Percentiles rank a stretch among this genome's conserved stretches.
phyloP scores from a whole-genome alignment of 1,140 invertebrate species.

The Matsumurasca onukii region DNA sequence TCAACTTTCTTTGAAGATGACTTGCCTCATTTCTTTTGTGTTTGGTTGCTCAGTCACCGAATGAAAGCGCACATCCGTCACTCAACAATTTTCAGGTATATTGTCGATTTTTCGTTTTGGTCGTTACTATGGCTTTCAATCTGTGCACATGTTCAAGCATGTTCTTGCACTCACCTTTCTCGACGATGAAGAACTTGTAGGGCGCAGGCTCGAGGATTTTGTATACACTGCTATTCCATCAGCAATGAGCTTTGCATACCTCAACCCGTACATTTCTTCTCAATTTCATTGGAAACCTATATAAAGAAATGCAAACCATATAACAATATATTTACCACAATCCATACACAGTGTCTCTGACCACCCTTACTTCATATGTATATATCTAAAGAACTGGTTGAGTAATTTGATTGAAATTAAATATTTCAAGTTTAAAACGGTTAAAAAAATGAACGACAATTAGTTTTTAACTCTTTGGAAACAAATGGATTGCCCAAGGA shows the following conservation, averaged over 20 bases:
- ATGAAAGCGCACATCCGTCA: background rate
- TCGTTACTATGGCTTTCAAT: conserved; percentile 30
- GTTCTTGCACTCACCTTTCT: conserved; percentile 36
- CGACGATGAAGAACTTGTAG: conserved; percentile 52
- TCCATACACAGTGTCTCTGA: no score
- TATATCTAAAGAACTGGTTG: no score
- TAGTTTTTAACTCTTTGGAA: no score
- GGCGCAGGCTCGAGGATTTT: conserved; percentile 37
- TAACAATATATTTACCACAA: no score
- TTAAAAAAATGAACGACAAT: no score
- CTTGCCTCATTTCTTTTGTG: background rate
- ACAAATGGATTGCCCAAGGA: no score
- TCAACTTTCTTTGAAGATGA: background rate
- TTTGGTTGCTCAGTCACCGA: background rate
- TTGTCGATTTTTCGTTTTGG: conserved; percentile 24
- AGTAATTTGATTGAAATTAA: no score
- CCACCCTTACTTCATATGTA: no score
- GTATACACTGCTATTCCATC: conserved; percentile 45
- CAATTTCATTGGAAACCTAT: conserved; percentile 46
- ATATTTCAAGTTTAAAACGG: no score
- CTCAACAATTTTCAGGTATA: conserved; percentile 29
- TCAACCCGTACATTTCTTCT: conserved; percentile 43
- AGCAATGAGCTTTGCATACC: conserved; percentile 43
- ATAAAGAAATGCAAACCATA: no score
- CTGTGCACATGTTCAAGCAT: conserved; percentile 35